Evolutionary conservation across 2,888 invertebrate species (phyloP), one percentile per base, ranked within the genome.

Genomic region (Sturmia bella): DNA sequence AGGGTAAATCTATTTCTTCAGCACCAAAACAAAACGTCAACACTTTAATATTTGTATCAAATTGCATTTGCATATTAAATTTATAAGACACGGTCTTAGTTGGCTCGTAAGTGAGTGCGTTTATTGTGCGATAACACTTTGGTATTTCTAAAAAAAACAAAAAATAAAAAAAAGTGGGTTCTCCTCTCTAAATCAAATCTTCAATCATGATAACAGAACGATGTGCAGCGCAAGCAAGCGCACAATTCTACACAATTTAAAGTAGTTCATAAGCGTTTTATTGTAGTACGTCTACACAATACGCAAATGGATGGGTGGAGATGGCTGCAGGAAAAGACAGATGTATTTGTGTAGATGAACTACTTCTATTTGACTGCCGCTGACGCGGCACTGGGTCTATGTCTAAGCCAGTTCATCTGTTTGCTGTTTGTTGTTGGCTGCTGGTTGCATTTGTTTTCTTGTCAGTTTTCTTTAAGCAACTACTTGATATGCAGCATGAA

Each of bases 181-280:
- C n/a, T n/a, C n/a, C n/a, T n/a, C 74, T 78, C 61, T 78, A 82
- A 82, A 82, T 82, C 82, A 82, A 75, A 82, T 75, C 70, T 82
- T 70, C 54, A 64, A 82, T 82, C 78, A 32, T 43, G 82, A 82
- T 82, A 82, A 82, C 66, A 57, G 59, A 48, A 74, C 64, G 69
- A 73, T 57, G 56, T 75, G 70, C 48, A 74, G 69, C 59, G 74
- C 61, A 48, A 66, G 70, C 43, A 68, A 32, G 63, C 61, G 45
- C n/a, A 57, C 74, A n/a, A 66, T 72, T 56, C 39, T 69, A 73
- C 32, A 76, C 72, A 57, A 78, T 82, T 82, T 75, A 82, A 82
- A 82, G 74, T 82, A 66, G 82, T 78, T 74, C 82, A 82, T 48
- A 50, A 41, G 74, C 41, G 66, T 21, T 70, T 75, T 57, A 52